phyloP scores from a whole-genome alignment of 2,888 invertebrate species.

The Nomada flava region DNA sequence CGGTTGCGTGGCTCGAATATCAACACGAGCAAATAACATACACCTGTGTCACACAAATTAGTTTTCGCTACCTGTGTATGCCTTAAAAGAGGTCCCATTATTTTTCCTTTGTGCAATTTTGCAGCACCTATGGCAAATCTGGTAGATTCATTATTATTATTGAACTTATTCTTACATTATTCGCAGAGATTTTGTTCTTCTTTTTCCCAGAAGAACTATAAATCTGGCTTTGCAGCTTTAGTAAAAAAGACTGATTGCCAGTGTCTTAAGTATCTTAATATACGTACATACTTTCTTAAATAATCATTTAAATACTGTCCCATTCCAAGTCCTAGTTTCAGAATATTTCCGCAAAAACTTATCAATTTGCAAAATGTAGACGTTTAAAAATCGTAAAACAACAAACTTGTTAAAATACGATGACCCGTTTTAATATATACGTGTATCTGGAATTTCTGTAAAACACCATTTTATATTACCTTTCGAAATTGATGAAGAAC shows the following conservation, averaged over 20 bases:
- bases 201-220: not conserved
- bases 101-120: constrained; percentile 63
- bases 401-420: no score
- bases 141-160: constrained; percentile 31
- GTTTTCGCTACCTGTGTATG: constrained; percentile 56
- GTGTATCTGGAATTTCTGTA: no score
- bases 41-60: constrained; percentile 70
- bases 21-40: constrained; percentile 30
- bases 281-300: not conserved
- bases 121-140: constrained; percentile 73
- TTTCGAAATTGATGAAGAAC: no score
- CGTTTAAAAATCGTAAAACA: no score
- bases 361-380: no score
- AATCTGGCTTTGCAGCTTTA: not conserved
- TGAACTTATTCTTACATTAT: constrained; percentile 6
- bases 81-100: constrained; percentile 53
- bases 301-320: not conserved
- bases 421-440: no score
- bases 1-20: constrained; percentile 11
- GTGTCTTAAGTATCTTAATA: not conserved
- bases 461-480: no score
- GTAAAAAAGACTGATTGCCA: not conserved
- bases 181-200: not conserved
- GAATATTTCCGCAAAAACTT: not conserved
- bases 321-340: not conserved